Conservation (phyloP, 2,113 vertebrate genomes). For the Hyaena hyaena region DNA sequence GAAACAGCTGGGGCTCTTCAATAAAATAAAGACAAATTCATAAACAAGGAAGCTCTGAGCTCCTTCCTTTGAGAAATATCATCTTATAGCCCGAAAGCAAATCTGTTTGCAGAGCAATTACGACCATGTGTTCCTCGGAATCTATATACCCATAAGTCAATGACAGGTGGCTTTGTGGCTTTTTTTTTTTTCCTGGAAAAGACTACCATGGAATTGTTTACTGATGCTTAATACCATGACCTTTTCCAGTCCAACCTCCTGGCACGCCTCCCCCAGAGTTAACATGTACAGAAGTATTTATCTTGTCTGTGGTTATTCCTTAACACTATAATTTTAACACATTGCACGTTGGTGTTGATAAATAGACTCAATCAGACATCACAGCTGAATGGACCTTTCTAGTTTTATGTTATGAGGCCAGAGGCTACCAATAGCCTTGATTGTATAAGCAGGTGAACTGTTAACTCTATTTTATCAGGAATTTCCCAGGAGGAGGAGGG, state of each 20-base stretch:
- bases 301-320: background rate
- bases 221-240: background rate
- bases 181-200: background rate
- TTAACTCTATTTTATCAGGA: background rate
- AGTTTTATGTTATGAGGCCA: background rate
- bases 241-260: background rate
- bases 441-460: background rate
- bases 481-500: background rate
- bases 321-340: background rate
- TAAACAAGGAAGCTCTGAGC: background rate
- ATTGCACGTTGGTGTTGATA: background rate
- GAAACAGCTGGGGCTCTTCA: conserved; percentile 46
- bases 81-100: background rate
- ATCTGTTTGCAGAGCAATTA: background rate
- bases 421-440: background rate
- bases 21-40: conserved; percentile 28
- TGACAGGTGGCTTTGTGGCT: background rate
- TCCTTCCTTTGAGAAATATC: conserved; percentile 59
- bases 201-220: background rate
- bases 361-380: background rate
- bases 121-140: background rate
- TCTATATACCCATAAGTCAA: background rate
- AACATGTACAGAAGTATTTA: background rate
- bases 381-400: background rate
- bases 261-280: background rate